Conservation (phyloP, 2,113 vertebrate genomes). For the Zingel zingel region DNA sequence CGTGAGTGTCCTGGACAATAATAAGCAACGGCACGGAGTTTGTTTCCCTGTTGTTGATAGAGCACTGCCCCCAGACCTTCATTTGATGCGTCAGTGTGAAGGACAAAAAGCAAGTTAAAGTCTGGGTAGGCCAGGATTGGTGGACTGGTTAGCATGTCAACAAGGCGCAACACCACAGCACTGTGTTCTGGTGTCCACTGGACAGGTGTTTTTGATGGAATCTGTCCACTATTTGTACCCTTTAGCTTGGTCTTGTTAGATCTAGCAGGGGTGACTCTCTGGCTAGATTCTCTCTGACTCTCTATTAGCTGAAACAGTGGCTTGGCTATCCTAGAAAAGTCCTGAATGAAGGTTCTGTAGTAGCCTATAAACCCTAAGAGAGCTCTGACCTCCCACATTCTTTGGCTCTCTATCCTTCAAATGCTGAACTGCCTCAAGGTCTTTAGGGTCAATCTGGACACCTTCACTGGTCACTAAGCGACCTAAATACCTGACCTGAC, state of each 20-base stretch:
- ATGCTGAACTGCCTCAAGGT: background rate
- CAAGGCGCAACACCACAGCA: background rate
- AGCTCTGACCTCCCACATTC: background rate
- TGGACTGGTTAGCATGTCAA: constrained; percentile 15
- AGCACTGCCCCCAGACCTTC: constrained; percentile 10
- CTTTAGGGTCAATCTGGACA: constrained; percentile 20
- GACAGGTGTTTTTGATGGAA: background rate
- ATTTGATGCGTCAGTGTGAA: background rate
- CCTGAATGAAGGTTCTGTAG: constrained; percentile 13
- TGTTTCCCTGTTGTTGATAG: background rate
- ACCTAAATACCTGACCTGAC: constrained; percentile 1
- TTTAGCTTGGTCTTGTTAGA: background rate
- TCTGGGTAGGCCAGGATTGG: background rate
- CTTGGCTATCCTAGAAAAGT: constrained; percentile 9
- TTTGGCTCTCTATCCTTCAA: constrained; percentile 14
- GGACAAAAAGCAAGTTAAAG: background rate
- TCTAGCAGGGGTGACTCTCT: rapidly evolving
- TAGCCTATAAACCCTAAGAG: constrained; percentile 2
- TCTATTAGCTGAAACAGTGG: constrained; percentile 1
- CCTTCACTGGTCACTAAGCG: constrained; percentile 8
- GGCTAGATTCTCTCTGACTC: background rate
- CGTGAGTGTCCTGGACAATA: background rate
- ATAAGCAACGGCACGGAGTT: background rate
- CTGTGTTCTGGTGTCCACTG: background rate
- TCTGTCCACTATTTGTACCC: background rate